Conservation (phyloP, 2,113 vertebrate species). For the Varanus salvator region DNA sequence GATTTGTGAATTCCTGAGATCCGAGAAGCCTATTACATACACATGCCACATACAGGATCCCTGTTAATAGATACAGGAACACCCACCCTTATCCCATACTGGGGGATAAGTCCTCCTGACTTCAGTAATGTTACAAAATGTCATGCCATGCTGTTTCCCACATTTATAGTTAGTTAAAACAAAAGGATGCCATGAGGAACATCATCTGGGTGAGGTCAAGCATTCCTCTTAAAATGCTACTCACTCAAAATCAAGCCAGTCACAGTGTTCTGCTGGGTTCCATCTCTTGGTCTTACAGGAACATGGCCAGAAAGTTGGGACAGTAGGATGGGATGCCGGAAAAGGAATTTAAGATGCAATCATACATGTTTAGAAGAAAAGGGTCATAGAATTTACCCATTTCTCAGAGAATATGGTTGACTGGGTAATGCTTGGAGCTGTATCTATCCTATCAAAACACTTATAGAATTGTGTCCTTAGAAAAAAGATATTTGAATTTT, state of each 20-base stretch:
- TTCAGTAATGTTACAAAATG: not conserved
- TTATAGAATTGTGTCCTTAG: not conserved
- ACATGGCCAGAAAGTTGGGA: not conserved
- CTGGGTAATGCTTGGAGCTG: no score
- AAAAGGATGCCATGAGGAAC: not conserved
- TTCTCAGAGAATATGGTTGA: no score
- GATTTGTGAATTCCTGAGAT: not conserved
- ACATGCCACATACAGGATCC: not conserved
- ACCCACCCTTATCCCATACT: not conserved
- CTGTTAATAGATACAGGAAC: no score
- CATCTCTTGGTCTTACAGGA: not conserved
- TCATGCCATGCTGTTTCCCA: no score
- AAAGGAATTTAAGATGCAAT: not conserved
- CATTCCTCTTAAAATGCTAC: not conserved
- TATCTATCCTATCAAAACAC: no score
- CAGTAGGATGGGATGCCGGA: not conserved
- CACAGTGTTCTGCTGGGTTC: not conserved
- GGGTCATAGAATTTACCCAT: no score
- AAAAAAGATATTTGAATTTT: not conserved
- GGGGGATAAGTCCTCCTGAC: not conserved
- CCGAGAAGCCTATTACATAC: not conserved
- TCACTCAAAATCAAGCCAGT: not conserved
- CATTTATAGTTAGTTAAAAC: not conserved
- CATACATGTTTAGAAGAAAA: no score
- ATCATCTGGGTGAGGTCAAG: not conserved